Base-by-base conservation (phyloP, 2,113 vertebrate genomes). In the Mormoops blainvillei region DNA sequence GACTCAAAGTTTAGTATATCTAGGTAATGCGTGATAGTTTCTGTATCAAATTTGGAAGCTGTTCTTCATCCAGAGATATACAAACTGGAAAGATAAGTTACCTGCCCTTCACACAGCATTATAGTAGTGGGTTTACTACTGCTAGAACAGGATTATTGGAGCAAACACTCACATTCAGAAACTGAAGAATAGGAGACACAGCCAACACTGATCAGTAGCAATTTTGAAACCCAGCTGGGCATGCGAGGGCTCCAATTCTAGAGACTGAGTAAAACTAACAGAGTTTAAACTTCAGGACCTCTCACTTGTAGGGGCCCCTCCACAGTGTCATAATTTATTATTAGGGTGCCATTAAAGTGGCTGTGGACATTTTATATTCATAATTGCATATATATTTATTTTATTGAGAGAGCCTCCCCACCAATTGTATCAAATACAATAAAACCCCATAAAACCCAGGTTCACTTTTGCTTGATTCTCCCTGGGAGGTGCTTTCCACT, bases 41-140 rank as follows among this genome's bases (percentile, higher is more conserved):
- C 24, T 90, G 7, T 54, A 43, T 87, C 19, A 77, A 54, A 67
- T 94, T 63, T 93, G 76, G 16, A 90, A 78, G 45, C 45, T 56
- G 63, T 94, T 94, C 10, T 89, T 94, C 73, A 86, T 85, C n/a
- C 54, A 88, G 68, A 77, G 43, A 82, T 68, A 28, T 93, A 83
- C 26, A 50, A 50, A 83, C 11, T 71, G 65, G 58, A 89, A 94
- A 76, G n/a, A 77, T 24, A 77, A 93, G 36, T 77, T 92, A 24
- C 38, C 58, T 83, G 33, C 24, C 50, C 33, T 87, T 52, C 11
- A 71, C 20, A 77, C 7, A 22, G 11, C 43, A 70, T 43, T 58
- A 43, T 24, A 91, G 19, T 73, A 45, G 11, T 56, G 31, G 9
- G n/a, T 45, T 87, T 93, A 70, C n/a, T 36, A 70, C 82, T 87